phyloP scores from a whole-genome alignment of 35 echinoderm and acorn worm species.

The Ptychodera flava region DNA sequence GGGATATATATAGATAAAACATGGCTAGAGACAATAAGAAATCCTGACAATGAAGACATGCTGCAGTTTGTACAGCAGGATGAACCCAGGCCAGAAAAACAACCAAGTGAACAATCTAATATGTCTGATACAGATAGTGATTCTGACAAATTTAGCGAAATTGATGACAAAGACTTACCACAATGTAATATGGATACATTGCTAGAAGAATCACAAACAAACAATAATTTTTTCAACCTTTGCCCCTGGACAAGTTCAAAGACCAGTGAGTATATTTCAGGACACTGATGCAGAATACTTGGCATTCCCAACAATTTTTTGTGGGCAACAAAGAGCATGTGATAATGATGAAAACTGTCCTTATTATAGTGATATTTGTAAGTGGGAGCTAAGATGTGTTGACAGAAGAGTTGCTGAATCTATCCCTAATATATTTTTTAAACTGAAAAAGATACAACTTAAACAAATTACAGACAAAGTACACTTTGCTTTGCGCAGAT shows the following conservation, averaged over 20 bases:
- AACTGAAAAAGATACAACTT: neutral
- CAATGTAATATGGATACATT: conserved; percentile 13
- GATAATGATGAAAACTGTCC: neutral
- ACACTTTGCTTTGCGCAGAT: neutral
- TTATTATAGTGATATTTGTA: conserved; percentile 16
- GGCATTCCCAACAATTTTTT: conserved; percentile 33
- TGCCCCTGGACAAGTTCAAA: conserved; percentile 13
- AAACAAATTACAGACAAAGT: neutral
- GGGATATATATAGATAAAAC: neutral
- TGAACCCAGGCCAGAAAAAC: too few species aligned
- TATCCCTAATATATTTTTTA: neutral
- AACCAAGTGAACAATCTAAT: neutral
- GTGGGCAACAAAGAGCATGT: neutral
- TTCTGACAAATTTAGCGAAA: conserved; percentile 11
- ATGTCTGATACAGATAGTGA: neutral
- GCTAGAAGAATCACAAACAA: conserved; percentile 2
- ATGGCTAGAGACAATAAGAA: neutral
- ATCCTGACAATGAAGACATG: neutral
- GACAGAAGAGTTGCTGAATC: neutral
- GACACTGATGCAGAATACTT: conserved; percentile 25
- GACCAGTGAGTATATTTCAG: conserved; percentile 7
- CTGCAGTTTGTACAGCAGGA: neutral
- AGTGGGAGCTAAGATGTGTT: neutral
- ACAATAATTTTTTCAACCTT: neutral
- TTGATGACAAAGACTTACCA: conserved; percentile 1